Base-by-base conservation (phyloP, 2,113 vertebrate genomes). In the Scolopax mira region DNA sequence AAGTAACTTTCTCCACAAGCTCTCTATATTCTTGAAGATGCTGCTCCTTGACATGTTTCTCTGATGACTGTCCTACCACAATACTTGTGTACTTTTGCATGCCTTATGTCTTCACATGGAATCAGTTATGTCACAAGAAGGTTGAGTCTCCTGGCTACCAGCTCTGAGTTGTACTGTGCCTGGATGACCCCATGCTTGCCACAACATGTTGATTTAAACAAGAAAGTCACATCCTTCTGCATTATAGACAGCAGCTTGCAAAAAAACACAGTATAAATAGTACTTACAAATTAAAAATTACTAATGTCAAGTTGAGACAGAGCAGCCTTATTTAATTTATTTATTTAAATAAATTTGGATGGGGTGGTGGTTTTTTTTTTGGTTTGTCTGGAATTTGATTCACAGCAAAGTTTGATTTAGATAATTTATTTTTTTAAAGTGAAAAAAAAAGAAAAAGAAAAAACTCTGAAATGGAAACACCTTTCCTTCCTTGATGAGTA, bases 281-380 rank as follows among this genome's bases (percentile, higher is more conserved):
- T 41, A 79, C 31, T 18, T 23, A 84, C 18, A 46, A 48, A 71
- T 65, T 41, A 33, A 31, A 88, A 86, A 17, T 62, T 86, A 31
- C 4, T 48, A n/a, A 27, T 60, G 93, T 3, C 3, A 85, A 84
- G 13, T 4, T 46, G 19, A 84, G 14, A 48, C 27, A 25, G 13
- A 74, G 13, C 9, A 87, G 51, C 28, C 46, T 54, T 51, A 0
- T 39, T 73, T 11, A 15, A 42, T 19, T 14, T 18, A 21, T 18
- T 6, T 14, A 37, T 23, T 42, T 4, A 3, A 48, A 54, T 10
- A 19, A 31, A 5, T 22, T 35, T 33, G 52, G 52, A 25, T 10
- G 19, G 6, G 6, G 7, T 5, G 12, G 16, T 21, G 0, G 7
- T 10, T 46, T 3, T 2, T 39, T 39, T 16, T 31, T 27, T 1